Conservation (phyloP, 1,140 invertebrate genomes). For the Dendroctonus valens region DNA sequence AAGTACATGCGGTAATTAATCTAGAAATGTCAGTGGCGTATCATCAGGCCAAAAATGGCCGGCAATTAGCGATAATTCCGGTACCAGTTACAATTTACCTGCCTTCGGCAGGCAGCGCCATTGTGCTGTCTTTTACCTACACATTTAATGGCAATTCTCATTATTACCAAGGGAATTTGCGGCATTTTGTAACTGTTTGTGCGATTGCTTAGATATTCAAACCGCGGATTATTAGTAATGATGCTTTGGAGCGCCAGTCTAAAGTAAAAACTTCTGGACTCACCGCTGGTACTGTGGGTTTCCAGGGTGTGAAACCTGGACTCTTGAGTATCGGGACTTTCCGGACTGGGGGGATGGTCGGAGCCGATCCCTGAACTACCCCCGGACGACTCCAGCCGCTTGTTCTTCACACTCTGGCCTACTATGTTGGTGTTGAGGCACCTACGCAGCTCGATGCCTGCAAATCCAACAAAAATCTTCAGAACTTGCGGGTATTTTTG, state of each 20-base stretch:
- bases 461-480: background rate
- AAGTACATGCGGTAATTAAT: too few species aligned
- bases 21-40: too few species aligned
- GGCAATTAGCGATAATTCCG: background rate
- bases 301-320: slow-evolving; percentile 45
- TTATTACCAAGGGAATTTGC: background rate
- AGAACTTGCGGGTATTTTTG: background rate
- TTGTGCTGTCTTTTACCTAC: background rate
- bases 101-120: background rate
- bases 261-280: slow-evolving; percentile 37
- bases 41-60: too few species aligned
- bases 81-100: background rate
- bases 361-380: slow-evolving; percentile 81
- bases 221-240: background rate
- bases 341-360: slow-evolving; percentile 79
- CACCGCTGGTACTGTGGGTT: slow-evolving; percentile 57
- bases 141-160: background rate
- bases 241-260: background rate
- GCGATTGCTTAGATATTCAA: background rate
- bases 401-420: slow-evolving; percentile 57
- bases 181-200: background rate
- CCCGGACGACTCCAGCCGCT: slow-evolving; percentile 52
- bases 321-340: slow-evolving; percentile 54
- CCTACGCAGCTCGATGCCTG: slow-evolving; percentile 71
- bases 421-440: slow-evolving; percentile 73